Percentiles rank a stretch among this genome's conserved stretches.
Conservation (phyloP, 2,113 vertebrate species). For the Lepidothrix coronata region DNA sequence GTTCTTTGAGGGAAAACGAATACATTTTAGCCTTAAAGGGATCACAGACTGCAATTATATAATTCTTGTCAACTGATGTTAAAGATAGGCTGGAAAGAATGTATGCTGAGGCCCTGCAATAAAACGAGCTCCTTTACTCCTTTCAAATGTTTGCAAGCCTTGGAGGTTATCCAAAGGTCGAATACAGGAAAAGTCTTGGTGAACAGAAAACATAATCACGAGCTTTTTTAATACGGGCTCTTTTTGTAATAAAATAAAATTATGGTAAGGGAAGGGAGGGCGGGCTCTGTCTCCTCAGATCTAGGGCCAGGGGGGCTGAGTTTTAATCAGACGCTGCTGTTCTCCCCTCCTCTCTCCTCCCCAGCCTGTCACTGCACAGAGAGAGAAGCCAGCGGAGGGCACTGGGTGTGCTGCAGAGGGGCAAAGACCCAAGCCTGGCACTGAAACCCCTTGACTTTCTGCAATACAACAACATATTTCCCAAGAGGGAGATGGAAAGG, state of each 20-base stretch:
- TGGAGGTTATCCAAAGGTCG: conserved; percentile 81
- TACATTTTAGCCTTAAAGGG: conserved; percentile 79
- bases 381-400: neutral
- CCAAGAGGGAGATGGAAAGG: neutral
- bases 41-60: conserved; percentile 95
- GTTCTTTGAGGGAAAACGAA: conserved; percentile 85
- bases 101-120: conserved; percentile 76
- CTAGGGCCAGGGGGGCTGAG: conserved; percentile 68
- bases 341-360: conserved; percentile 55
- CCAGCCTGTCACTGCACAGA: neutral
- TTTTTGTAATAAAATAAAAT: conserved; percentile 76
- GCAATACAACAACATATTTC: neutral
- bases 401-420: neutral
- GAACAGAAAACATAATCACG: conserved; percentile 80
- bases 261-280: conserved; percentile 61
- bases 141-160: conserved; percentile 80
- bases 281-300: conserved; percentile 58
- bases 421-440: neutral
- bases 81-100: conserved; percentile 85
- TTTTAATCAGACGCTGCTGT: conserved; percentile 70
- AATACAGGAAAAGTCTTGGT: conserved; percentile 81
- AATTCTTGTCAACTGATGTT: conserved; percentile 90
- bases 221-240: conserved; percentile 71
- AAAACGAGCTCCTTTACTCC: conserved; percentile 81
- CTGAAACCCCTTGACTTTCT: neutral